These are phyloP conservation scores for Microplitis manilae DNA, from an alignment of 2,888 invertebrate genomes.

Conservation along the genomic window DNA sequence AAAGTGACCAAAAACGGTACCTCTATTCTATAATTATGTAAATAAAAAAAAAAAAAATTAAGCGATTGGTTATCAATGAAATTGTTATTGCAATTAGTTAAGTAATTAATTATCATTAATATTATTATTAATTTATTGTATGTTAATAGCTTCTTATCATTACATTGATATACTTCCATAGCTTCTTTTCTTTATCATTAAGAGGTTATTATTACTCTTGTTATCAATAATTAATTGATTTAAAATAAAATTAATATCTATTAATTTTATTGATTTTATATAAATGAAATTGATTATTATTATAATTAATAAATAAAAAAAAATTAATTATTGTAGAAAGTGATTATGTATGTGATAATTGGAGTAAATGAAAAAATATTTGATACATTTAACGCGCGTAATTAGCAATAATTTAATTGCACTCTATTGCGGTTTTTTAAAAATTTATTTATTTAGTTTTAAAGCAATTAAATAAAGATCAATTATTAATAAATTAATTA, in stretches of 20 bases:
- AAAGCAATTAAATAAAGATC: too few species aligned
- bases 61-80: constrained; percentile 7
- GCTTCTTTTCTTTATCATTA: neutral
- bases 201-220: constrained; percentile 7
- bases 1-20: too few species aligned
- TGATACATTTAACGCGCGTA: neutral
- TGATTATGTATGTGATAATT: constrained; percentile 4
- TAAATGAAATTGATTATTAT: constrained; percentile 36
- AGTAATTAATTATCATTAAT: neutral
- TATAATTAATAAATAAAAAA: constrained; percentile 41
- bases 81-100: constrained; percentile 14
- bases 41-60: constrained; percentile 1
- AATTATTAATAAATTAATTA: neutral
- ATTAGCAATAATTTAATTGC: too few species aligned
- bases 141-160: neutral
- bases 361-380: neutral
- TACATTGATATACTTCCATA: constrained; percentile 4
- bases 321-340: constrained; percentile 3
- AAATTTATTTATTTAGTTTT: too few species aligned
- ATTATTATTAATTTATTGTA: constrained; percentile 9
- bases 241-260: neutral
- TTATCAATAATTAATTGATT: constrained; percentile 16
- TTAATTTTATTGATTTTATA: constrained; percentile 36
- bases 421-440: too few species aligned
- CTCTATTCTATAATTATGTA: neutral